A percentile compares a stretch with the other conserved stretches of the same genome.
Conservation (phyloP, 2,113 vertebrate species). For the Pongo abelii region DNA sequence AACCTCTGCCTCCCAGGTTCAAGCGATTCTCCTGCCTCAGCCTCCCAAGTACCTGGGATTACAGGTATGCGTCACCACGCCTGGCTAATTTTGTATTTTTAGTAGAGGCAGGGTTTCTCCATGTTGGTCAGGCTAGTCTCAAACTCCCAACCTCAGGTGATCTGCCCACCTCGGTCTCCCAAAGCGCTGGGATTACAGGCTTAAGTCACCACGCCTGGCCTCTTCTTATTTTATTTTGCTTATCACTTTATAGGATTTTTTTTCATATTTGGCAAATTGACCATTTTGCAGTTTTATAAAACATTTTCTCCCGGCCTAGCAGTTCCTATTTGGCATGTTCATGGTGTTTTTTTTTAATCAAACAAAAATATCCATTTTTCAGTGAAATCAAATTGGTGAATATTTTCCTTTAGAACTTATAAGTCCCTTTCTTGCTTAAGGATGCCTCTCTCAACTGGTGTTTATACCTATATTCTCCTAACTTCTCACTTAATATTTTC, state of each 20-base stretch:
- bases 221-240: not conserved
- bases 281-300: not conserved
- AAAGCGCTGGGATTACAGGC: too few species aligned
- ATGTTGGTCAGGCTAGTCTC: too few species aligned
- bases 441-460: not conserved
- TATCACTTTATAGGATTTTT: not conserved
- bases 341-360: not conserved
- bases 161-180: too few species aligned
- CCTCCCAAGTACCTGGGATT: too few species aligned
- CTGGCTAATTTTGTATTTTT: too few species aligned
- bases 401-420: not conserved
- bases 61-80: too few species aligned
- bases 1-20: too few species aligned
- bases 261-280: not conserved
- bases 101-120: too few species aligned
- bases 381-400: slow-evolving; percentile 12
- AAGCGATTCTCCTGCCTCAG: too few species aligned
- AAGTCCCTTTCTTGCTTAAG: not conserved
- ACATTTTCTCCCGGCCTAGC: not conserved
- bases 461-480: not conserved
- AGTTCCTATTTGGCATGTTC: not conserved
- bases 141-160: too few species aligned
- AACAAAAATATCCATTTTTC: not conserved
- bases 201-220: accelerated
- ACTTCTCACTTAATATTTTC: not conserved